Percentiles rank a stretch among this genome's conserved stretches.
Evolutionary conservation across 1,140 invertebrate genomes (phyloP).

Genomic region (Brachionus manjavacas): DNA sequence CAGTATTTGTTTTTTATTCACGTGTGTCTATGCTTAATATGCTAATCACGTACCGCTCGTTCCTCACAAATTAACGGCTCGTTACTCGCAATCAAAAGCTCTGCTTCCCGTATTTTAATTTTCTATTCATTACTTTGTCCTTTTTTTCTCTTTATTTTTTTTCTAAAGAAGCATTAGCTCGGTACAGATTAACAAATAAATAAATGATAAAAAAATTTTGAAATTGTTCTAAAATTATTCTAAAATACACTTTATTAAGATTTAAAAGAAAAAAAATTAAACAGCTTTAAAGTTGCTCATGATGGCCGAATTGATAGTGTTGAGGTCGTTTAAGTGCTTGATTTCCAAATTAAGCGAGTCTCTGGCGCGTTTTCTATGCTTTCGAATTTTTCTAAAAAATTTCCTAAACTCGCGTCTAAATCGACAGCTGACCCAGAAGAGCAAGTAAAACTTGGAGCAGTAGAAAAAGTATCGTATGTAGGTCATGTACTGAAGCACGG

Average conservation of each 20-base stretch:
- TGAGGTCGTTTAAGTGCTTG: background rate
- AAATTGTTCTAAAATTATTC: too few relatives aligned
- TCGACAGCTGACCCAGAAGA: constrained; percentile 17
- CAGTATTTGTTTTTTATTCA: too few relatives aligned
- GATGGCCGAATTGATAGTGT: background rate
- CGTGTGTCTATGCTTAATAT: too few relatives aligned
- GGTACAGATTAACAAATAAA: too few relatives aligned
- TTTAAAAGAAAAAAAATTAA: background rate
- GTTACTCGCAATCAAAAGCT: too few relatives aligned
- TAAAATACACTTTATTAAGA: background rate
- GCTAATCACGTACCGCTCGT: too few relatives aligned
- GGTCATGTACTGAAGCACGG: constrained; percentile 32
- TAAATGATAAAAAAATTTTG: too few relatives aligned
- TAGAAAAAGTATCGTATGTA: constrained; percentile 30
- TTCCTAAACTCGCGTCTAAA: constrained; percentile 19
- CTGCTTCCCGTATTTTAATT: too few relatives aligned
- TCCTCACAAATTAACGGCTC: too few relatives aligned
- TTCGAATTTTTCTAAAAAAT: background rate
- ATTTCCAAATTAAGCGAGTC: background rate
- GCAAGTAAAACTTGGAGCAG: constrained; percentile 26
- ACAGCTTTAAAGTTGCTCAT: background rate
- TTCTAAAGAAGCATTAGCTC: too few relatives aligned
- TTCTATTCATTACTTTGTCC: too few relatives aligned
- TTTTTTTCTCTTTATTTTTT: too few relatives aligned
- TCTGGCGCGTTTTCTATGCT: background rate